A percentile compares a stretch with the other conserved stretches of the same genome.
These are phyloP conservation scores for Pogonomyrmex barbatus DNA, from an alignment of 1,140 invertebrate species.

Conservation along the genomic window DNA sequence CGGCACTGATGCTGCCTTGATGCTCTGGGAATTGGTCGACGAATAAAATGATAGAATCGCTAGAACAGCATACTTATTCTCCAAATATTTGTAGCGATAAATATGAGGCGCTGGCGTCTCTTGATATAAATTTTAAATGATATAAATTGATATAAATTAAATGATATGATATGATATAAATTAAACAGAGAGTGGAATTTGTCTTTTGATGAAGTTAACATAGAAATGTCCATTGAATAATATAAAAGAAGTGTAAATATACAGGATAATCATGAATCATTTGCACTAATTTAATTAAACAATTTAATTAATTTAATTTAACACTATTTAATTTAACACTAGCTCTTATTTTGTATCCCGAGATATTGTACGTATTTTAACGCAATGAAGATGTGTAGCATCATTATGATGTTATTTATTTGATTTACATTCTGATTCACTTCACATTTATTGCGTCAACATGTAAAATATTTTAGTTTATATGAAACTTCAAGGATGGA, in stretches of 20 bases:
- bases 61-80: slow-evolving; percentile 27
- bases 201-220: not conserved
- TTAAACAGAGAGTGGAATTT: not conserved
- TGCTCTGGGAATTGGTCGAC: slow-evolving; percentile 96
- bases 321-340: too few relatives aligned
- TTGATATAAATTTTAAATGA: slow-evolving; percentile 78
- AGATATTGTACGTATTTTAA: not conserved
- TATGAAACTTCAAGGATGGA: not conserved
- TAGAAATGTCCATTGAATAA: not conserved
- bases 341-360: not conserved
- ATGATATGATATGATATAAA: not conserved
- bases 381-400: not conserved
- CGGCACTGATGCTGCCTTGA: slow-evolving; percentile 95
- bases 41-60: slow-evolving; percentile 86
- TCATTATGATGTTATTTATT: not conserved
- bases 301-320: not conserved
- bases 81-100: slow-evolving; percentile 21
- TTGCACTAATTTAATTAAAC: not conserved
- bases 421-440: not conserved
- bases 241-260: slow-evolving; percentile 1
- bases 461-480: not conserved
- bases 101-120: slow-evolving; percentile 79
- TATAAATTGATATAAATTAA: slow-evolving; percentile 4
- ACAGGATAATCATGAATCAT: not conserved
- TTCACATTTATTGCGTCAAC: not conserved